Evolutionary conservation across 2,888 invertebrate genomes (phyloP).

Genomic region (Aproaerema taeniolella): DNA sequence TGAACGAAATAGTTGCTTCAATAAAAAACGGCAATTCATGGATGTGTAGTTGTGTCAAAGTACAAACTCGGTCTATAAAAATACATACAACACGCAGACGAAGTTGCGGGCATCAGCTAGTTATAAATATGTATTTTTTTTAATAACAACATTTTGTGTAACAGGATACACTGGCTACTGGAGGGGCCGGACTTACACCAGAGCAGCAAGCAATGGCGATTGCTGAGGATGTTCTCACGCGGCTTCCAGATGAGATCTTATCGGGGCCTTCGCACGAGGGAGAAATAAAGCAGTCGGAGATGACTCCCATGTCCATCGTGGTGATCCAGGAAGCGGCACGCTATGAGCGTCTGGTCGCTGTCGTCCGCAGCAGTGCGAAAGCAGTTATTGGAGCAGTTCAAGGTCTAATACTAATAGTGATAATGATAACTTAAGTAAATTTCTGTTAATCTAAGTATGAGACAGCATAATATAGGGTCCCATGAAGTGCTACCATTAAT

Average conservation of each 20-base stretch:
- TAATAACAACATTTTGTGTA: neutral
- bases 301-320: conserved; percentile 96
- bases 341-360: conserved; percentile 83
- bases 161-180: conserved; percentile 80
- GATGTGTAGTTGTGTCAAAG: no score
- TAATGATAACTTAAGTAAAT: no score
- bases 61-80: no score
- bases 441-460: no score
- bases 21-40: no score
- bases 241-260: conserved; percentile 84
- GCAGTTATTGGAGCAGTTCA: conserved; percentile 92
- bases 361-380: conserved; percentile 84
- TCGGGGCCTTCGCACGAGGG: conserved; percentile 80
- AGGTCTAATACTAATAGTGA: no score
- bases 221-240: conserved; percentile 85
- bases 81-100: no score
- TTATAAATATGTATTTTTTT: no score
- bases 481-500: no score
- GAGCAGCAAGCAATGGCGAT: conserved; percentile 89
- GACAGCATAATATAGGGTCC: no score
- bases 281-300: conserved; percentile 86
- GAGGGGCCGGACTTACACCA: conserved; percentile 80
- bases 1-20: no score
- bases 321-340: conserved; percentile 91
- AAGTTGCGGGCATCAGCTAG: no score